Evolutionary conservation across 1,140 invertebrate genomes (phyloP).

Genomic region (Nasonia giraulti): DNA sequence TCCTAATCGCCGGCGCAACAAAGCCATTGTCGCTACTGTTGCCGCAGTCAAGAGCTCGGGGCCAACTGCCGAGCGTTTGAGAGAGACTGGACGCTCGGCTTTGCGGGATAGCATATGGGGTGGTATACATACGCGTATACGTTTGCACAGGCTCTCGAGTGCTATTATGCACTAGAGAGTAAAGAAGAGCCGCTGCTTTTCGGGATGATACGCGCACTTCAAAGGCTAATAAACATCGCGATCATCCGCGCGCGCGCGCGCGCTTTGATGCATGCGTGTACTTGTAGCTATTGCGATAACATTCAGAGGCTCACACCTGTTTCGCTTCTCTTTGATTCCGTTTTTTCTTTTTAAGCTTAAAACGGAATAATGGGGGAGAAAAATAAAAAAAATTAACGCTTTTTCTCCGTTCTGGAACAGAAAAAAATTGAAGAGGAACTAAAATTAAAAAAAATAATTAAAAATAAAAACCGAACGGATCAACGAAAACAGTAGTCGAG

Average conservation of each 20-base stretch:
- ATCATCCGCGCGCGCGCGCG: not conserved
- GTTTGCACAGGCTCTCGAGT: conserved; percentile 51
- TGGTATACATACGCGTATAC: conserved; percentile 35
- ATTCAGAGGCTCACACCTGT: not conserved
- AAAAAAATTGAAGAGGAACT: too few species aligned
- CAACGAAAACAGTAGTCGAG: too few species aligned
- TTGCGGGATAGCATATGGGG: conserved; percentile 64
- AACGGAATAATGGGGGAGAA: too few species aligned
- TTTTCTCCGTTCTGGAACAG: too few species aligned
- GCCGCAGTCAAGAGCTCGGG: conserved; percentile 51
- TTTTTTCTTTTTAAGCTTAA: too few species aligned
- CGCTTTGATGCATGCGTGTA: not conserved
- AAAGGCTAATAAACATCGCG: conserved; percentile 57
- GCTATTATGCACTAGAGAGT: conserved; percentile 49
- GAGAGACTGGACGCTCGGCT: conserved; percentile 54
- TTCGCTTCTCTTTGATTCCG: too few species aligned
- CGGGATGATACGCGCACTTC: conserved; percentile 59
- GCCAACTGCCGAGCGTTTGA: conserved; percentile 63
- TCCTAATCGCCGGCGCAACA: conserved; percentile 57
- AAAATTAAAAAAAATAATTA: too few species aligned
- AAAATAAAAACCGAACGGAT: too few species aligned
- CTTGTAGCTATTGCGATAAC: not conserved
- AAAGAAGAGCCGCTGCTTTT: conserved; percentile 36
- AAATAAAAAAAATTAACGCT: too few species aligned
- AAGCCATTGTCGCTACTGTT: conserved; percentile 50